Evolutionary conservation across 2,888 invertebrate species (phyloP), one percentile per base, ranked within the genome.

Genomic region (Chloromyia formosa): DNA sequence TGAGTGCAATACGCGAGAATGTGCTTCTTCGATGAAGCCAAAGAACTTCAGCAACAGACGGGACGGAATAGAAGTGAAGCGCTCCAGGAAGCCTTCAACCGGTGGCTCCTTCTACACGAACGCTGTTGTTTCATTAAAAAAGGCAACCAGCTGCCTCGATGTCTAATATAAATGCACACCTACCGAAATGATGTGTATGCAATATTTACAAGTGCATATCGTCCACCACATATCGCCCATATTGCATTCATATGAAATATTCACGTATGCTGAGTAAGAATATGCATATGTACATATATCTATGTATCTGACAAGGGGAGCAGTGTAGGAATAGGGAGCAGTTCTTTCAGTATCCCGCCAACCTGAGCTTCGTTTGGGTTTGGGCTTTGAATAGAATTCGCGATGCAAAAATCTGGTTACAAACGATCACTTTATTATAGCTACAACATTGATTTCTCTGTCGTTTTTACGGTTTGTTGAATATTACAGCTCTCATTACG

Each of bases 131-230:
- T 12, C 10, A 20, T n/a, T 10, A 16, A 56, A 18, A n/a, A 49
- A 56, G 18, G 20, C 18, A 56, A 56, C 56, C 56, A 16, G 56
- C 56, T n/a, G 22, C 5, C 56, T 56, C 20, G 22, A 18, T 56
- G 16, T 16, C 53, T 10, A 56, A 20, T 56, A 56, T 56, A 2
- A 35, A 35, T 35, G 20, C 56, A 56, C 56, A 56, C 56, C 16
- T 56, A 56, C 16, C 18, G 18, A 16, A 20, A 18, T 49, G 49
- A 49, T 49, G 12, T 49, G 49, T 49, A n/a, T 56, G 22, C 56
- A 10, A 56, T 56, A 56, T 56, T 56, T 20, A 56, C 56, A 20
- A 16, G 20, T 18, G 56, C 56, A 56, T 12, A 49, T 49, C 49
- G 5, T 3, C 12, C 10, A n/a, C 14, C 49, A 3, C 10, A 12